Base-by-base conservation (phyloP, 2,797 vertebrate species). In the Rallus crepitans region DNA sequence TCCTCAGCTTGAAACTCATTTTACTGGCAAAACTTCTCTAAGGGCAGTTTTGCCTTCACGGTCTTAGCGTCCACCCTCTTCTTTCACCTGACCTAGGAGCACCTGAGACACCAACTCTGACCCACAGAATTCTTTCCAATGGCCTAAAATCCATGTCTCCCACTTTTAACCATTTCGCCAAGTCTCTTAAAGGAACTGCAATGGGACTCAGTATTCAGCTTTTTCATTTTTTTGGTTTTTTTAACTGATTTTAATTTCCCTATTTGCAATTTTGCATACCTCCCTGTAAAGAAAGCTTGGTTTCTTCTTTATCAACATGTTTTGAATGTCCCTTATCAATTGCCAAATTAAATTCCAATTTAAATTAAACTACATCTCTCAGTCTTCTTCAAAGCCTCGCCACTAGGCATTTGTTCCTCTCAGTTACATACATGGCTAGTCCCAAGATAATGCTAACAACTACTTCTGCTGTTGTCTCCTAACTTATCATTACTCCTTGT, bases 331-430 rank as follows among this genome's bases (percentile, higher is more conserved):
- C 68, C 60, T 85, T 85, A 91, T 87, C 60, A 91, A 95, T 16
- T 88, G 42, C 35, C 69, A 93, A 93, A 95, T 80, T 85, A 90
- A 94, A 73, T 73, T 93, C 76, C 76, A 76, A 70, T 85, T 91
- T 77, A 87, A 95, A 94, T 93, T 92, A 86, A 81, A 75, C n/a
- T 30, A 82, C 0, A 0, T 73, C 25, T 84, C 73, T 87, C 48
- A 85, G 69, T 76, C 82, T n/a, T 87, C 81, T 94, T 90, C 72
- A 66, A 95, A 94, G 90, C 17, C 31, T 90, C 82, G 79, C 82
- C 68, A 42, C 40, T 21, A 82, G 87, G 87, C 76, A 87, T 87
- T 93, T 87, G 48, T 88, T 65, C 76, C 71, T 89, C 52, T 19
- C 47, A 80, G 42, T 61, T 73, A 79, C 60, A n/a, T 39, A 47